Conservation (phyloP, 2,113 vertebrate genomes). For the Panthera uncia region DNA sequence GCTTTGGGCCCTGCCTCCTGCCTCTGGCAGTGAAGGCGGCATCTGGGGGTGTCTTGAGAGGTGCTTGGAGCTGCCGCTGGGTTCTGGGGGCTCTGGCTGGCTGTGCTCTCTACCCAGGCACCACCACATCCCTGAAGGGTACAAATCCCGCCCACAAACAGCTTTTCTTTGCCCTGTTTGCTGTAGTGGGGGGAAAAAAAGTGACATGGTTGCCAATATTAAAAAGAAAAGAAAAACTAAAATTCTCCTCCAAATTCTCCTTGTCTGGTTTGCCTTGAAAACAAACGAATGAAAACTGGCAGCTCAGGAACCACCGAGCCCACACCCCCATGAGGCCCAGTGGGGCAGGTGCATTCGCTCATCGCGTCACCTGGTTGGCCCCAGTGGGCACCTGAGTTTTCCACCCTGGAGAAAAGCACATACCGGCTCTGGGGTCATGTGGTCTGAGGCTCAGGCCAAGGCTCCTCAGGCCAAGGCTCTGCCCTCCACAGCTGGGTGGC, state of each 20-base stretch:
- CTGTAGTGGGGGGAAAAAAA: not conserved
- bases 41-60: not conserved
- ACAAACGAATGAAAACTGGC: not conserved
- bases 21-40: conserved; percentile 7
- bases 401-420: not conserved
- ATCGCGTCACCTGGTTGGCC: accelerated
- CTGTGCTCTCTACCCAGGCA: not conserved
- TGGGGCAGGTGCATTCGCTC: not conserved
- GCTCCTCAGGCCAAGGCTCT: not conserved
- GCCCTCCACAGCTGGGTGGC: not conserved
- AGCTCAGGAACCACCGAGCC: not conserved
- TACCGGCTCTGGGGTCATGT: not conserved
- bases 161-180: conserved; percentile 12
- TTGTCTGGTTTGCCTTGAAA: not conserved
- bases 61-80: not conserved
- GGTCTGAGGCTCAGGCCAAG: not conserved
- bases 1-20: conserved; percentile 69
- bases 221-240: not conserved
- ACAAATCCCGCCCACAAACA: not conserved
- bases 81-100: not conserved
- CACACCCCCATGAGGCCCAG: not conserved
- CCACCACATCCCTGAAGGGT: not conserved
- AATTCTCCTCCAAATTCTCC: not conserved
- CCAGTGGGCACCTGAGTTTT: accelerated
- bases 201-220: not conserved